Conservation (phyloP, 2,797 vertebrate genomes). For the Molossus molossus region DNA sequence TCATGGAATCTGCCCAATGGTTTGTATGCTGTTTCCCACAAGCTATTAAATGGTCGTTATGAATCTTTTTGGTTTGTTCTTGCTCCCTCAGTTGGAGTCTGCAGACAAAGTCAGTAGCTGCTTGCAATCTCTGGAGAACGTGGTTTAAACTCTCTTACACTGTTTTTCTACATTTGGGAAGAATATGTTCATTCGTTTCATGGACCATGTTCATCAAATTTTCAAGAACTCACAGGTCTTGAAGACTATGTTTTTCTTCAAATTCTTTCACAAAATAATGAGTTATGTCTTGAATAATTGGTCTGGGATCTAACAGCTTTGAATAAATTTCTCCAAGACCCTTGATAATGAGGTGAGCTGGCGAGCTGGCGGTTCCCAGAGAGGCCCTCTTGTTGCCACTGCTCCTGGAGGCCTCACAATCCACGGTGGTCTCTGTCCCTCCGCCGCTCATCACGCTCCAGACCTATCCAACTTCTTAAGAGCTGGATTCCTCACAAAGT, state of each 20-base stretch:
- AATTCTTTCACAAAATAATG: constrained; percentile 97
- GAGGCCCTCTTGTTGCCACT: not conserved
- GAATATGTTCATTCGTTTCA: constrained; percentile 91
- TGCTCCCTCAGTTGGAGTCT: not conserved
- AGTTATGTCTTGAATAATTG: constrained; percentile 95
- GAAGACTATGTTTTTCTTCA: constrained; percentile 96
- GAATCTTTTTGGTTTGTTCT: constrained; percentile 73
- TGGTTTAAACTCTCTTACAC: constrained; percentile 90
- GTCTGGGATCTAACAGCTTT: constrained; percentile 95
- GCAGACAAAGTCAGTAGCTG: not conserved
- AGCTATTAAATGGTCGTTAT: constrained; percentile 90
- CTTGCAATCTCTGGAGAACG: constrained; percentile 85
- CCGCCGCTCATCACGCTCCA: not conserved
- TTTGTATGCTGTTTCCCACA: constrained; percentile 88
- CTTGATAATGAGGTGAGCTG: constrained; percentile 85
- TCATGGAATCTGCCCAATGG: constrained; percentile 94
- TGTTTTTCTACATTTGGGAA: constrained; percentile 89
- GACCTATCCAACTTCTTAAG: not conserved
- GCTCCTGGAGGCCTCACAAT: too few relatives aligned
- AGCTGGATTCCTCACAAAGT: not conserved
- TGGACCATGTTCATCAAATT: constrained; percentile 92
- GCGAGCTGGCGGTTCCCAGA: not conserved
- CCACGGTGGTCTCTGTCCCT: not conserved
- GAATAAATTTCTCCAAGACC: constrained; percentile 97
- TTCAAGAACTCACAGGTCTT: constrained; percentile 95